A percentile compares a stretch with the other conserved stretches of the same genome.
Conservation (phyloP, 1,140 invertebrate species). For the Neuroterus valhalla region DNA sequence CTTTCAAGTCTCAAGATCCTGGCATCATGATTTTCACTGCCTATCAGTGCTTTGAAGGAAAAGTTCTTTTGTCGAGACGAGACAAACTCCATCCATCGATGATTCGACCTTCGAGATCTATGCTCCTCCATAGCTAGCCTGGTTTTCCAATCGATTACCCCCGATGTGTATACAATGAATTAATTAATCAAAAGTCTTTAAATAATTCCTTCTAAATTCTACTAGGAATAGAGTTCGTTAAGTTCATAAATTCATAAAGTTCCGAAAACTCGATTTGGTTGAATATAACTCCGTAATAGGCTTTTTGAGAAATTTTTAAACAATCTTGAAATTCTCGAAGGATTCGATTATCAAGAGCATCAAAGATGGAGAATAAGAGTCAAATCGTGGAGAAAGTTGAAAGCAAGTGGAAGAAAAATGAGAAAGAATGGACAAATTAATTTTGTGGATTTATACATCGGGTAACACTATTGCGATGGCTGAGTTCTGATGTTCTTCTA, state of each 20-base stretch:
- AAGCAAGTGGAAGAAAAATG: background rate
- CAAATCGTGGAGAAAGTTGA: background rate
- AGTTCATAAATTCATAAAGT: background rate
- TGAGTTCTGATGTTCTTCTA: background rate
- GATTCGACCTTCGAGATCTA: constrained; percentile 8
- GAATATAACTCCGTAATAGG: background rate
- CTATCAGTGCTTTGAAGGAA: background rate
- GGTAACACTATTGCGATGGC: background rate
- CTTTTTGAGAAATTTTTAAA: background rate
- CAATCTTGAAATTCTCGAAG: constrained; percentile 11
- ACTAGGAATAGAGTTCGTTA: too few relatives aligned
- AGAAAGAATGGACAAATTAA: background rate
- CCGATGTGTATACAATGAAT: background rate
- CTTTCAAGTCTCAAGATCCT: constrained; percentile 29
- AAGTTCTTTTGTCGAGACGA: constrained; percentile 6
- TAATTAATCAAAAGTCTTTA: background rate
- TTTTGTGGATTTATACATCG: constrained; percentile 1
- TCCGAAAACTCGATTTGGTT: background rate
- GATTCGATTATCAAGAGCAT: too few relatives aligned
- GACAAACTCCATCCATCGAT: constrained; percentile 8
- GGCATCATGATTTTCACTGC: constrained; percentile 9
- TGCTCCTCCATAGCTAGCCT: background rate
- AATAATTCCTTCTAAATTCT: too few relatives aligned
- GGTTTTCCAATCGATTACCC: background rate
- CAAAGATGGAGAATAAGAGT: background rate